Evolutionary conservation across 2,797 vertebrate genomes (phyloP).

Genomic region (Ptychadena robeensis): DNA sequence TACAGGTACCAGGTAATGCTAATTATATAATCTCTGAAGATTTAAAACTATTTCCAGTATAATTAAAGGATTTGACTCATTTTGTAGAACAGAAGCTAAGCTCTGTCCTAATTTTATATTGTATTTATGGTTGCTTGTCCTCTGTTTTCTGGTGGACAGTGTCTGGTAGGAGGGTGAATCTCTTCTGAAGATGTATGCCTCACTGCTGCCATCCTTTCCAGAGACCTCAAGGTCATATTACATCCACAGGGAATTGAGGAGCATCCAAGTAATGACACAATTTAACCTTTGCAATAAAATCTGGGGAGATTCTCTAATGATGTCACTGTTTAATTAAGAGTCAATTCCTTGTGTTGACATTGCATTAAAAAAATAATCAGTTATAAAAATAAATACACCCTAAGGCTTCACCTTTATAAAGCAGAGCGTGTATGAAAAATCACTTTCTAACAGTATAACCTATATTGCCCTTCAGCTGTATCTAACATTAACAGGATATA

Average conservation of each 20-base stretch:
- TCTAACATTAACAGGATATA: not conserved
- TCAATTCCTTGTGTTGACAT: not conserved
- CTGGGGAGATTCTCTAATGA: not conserved
- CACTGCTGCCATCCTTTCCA: not conserved
- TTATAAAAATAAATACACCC: not conserved
- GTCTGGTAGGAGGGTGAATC: not conserved
- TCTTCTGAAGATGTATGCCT: not conserved
- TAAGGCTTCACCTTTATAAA: not conserved
- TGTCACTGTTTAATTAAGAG: not conserved
- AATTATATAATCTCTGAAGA: conserved; percentile 17
- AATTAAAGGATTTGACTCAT: conserved; percentile 1
- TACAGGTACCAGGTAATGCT: conserved; percentile 21
- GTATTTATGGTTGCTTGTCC: not conserved
- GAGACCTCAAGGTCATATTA: conserved; percentile 1
- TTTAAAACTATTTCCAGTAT: not conserved
- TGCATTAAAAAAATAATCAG: not conserved
- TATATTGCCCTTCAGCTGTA: not conserved
- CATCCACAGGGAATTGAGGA: not conserved
- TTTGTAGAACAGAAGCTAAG: not conserved
- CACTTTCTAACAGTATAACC: not conserved
- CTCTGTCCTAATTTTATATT: not conserved
- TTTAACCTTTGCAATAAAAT: conserved; percentile 20
- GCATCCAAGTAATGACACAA: not conserved
- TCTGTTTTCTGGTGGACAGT: not conserved
- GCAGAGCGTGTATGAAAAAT: not conserved